phyloP scores from a whole-genome alignment of 2,113 vertebrate genomes.

The Andinoacara biseriatus region DNA sequence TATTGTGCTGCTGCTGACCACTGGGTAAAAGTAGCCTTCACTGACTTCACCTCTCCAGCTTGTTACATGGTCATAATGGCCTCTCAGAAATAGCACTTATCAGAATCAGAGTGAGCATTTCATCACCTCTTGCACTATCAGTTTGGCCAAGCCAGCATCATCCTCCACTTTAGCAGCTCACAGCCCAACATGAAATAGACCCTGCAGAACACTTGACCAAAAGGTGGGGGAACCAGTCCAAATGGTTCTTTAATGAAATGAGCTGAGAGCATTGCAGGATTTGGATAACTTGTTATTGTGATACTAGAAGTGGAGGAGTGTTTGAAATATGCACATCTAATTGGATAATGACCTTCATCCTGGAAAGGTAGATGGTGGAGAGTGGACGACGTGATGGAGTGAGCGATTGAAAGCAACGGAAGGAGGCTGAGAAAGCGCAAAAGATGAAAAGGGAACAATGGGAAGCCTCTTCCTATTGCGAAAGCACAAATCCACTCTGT shows the following conservation, averaged over 20 bases:
- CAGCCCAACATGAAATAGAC: slow-evolving; percentile 25
- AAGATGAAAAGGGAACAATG: slow-evolving; percentile 43
- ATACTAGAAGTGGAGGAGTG: slow-evolving; percentile 2
- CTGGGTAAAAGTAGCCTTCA: not conserved
- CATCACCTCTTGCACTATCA: slow-evolving; percentile 37
- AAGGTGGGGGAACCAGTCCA: slow-evolving; percentile 35
- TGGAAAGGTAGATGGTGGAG: not conserved
- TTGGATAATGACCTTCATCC: slow-evolving; percentile 42
- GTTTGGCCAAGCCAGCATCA: slow-evolving; percentile 31
- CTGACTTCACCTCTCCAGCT: slow-evolving; percentile 19
- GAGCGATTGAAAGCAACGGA: slow-evolving; percentile 17
- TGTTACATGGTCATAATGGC: slow-evolving; percentile 27
- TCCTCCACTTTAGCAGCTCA: slow-evolving; percentile 31
- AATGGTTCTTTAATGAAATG: slow-evolving; percentile 61
- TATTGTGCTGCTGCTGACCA: not conserved
- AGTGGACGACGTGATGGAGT: slow-evolving; percentile 1
- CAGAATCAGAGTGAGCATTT: slow-evolving; percentile 20
- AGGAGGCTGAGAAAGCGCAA: slow-evolving; percentile 2
- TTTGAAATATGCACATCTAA: not conserved
- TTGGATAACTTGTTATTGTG: slow-evolving; percentile 20
- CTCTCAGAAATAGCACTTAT: slow-evolving; percentile 26
- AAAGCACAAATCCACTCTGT: slow-evolving; percentile 48
- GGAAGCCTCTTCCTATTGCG: slow-evolving; percentile 39
- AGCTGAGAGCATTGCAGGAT: slow-evolving; percentile 19
- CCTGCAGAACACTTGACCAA: slow-evolving; percentile 34